phyloP scores from a whole-genome alignment of 2,888 invertebrate genomes.

The Calameuta pallipes region DNA sequence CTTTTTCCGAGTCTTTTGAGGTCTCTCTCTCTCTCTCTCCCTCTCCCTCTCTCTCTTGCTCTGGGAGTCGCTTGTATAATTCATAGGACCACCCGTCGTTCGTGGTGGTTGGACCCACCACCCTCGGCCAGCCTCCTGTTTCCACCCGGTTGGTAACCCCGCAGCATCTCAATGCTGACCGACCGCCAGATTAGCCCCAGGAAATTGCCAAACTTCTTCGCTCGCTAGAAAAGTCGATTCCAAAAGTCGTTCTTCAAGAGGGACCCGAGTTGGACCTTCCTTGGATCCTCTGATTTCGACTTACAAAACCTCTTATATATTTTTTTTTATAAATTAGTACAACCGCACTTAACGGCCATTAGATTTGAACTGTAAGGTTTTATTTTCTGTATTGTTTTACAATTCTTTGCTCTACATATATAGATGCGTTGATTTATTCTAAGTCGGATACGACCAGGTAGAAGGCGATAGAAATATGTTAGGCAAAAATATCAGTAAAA shows the following conservation, averaged over 20 bases:
- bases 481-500: not conserved
- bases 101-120: constrained; percentile 45
- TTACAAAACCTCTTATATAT: not conserved
- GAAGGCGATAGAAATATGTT: too few species aligned
- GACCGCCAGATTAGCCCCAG: constrained; percentile 64
- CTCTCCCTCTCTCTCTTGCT: constrained; percentile 34
- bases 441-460: not conserved
- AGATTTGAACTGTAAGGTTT: not conserved
- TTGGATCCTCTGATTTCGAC: not conserved
- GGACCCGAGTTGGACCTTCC: constrained; percentile 16
- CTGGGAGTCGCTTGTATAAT: constrained; percentile 60
- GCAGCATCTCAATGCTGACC: constrained; percentile 65
- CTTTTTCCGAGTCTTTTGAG: not conserved
- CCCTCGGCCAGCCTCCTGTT: constrained; percentile 21
- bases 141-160: constrained; percentile 40
- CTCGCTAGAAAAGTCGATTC: constrained; percentile 59
- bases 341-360: not conserved
- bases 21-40: constrained; percentile 25
- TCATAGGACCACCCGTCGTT: constrained; percentile 59
- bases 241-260: constrained; percentile 61
- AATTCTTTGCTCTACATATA: not conserved
- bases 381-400: not conserved
- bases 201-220: constrained; percentile 66
- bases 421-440: not conserved
- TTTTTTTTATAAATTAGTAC: not conserved